phyloP scores from a whole-genome alignment of 1,140 invertebrate genomes.

The Caerostris extrusa region DNA sequence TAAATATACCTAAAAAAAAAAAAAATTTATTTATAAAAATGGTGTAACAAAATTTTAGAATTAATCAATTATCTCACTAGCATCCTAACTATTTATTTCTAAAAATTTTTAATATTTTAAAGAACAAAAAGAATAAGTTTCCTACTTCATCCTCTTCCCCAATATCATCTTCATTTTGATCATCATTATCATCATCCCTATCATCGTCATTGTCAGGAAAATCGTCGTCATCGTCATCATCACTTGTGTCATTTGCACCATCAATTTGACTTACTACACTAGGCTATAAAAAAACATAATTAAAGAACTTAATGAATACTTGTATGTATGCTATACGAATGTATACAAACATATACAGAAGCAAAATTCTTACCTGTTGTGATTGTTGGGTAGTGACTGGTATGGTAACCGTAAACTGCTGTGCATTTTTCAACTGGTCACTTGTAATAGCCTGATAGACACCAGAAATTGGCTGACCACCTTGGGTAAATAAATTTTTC shows the following conservation, averaged over 20 bases:
- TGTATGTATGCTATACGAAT: neutral
- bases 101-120: neutral
- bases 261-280: slow-evolving; percentile 81
- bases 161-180: slow-evolving; percentile 88
- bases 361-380: slow-evolving; percentile 43
- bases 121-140: neutral
- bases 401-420: slow-evolving; percentile 71
- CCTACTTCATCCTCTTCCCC: slow-evolving; percentile 86
- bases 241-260: slow-evolving; percentile 81
- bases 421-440: slow-evolving; percentile 73
- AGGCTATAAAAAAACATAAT: slow-evolving; percentile 67
- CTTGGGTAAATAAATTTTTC: neutral
- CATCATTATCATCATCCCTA: slow-evolving; percentile 84
- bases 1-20: neutral
- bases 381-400: slow-evolving; percentile 66
- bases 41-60: no score
- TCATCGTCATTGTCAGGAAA: slow-evolving; percentile 80
- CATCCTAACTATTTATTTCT: neutral
- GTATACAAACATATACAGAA: neutral
- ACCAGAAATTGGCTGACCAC: slow-evolving; percentile 59
- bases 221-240: slow-evolving; percentile 77
- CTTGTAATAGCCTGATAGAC: slow-evolving; percentile 70
- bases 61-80: no score
- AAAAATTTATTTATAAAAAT: no score
- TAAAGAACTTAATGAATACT: neutral